Percentiles rank a stretch among this genome's conserved stretches.
phyloP scores from a whole-genome alignment of 2,113 vertebrate genomes.

The Hemibagrus wyckioides region DNA sequence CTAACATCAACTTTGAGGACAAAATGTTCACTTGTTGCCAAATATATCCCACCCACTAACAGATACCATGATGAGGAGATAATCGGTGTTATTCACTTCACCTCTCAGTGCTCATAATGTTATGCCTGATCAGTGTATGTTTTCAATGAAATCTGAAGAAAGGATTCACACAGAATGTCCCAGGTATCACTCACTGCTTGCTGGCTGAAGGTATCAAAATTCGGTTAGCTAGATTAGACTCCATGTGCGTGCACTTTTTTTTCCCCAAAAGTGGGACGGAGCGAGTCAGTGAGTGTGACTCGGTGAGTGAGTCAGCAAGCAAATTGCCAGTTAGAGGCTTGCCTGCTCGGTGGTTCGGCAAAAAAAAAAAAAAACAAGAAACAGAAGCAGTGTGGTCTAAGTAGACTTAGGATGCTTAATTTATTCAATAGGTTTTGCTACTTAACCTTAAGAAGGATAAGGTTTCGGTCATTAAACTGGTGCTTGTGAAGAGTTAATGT shows the following conservation, averaged over 20 bases:
- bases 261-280: background rate
- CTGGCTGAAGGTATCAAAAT: background rate
- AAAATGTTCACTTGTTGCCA: too few species aligned
- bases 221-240: background rate
- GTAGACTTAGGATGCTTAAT: background rate
- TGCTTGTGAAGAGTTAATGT: background rate
- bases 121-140: too few species aligned
- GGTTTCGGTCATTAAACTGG: background rate
- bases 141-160: background rate
- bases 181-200: background rate
- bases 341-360: background rate
- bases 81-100: too few species aligned
- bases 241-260: background rate
- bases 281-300: background rate
- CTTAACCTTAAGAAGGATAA: background rate
- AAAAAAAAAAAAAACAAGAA: background rate
- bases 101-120: too few species aligned
- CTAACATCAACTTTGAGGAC: too few species aligned
- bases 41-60: too few species aligned
- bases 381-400: background rate
- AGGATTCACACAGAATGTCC: too few species aligned
- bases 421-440: background rate
- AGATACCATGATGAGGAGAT: too few species aligned
- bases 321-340: background rate
- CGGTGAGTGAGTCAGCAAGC: background rate